phyloP scores from a whole-genome alignment of 2,113 vertebrate species.

The Lamprotornis superbus region DNA sequence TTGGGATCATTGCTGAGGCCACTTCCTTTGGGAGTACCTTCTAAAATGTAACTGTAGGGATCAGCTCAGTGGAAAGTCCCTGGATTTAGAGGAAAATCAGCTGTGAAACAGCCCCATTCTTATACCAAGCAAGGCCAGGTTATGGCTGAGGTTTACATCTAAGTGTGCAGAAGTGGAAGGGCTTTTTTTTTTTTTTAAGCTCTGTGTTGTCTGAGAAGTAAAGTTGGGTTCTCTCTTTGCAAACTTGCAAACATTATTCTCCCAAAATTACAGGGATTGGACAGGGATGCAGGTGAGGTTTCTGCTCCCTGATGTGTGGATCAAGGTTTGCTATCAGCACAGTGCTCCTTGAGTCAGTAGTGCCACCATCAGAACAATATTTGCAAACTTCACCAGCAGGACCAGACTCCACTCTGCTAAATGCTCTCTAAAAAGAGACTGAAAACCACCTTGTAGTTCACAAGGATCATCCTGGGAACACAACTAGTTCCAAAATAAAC shows the following conservation, averaged over 20 bases:
- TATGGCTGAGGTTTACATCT: background rate
- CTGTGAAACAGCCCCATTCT: background rate
- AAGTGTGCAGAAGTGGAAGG: background rate
- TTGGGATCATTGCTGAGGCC: background rate
- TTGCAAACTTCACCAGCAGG: background rate
- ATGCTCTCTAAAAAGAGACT: background rate
- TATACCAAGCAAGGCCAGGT: background rate
- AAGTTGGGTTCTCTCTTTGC: background rate
- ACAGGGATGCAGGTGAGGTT: background rate
- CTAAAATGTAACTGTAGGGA: background rate
- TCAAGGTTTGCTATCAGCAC: background rate
- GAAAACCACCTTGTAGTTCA: background rate
- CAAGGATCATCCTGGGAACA: background rate
- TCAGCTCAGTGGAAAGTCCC: background rate
- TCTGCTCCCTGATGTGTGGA: background rate
- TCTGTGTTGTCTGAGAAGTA: background rate
- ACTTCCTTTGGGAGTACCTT: fast-evolving
- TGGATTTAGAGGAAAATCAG: background rate
- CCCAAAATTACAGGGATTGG: background rate
- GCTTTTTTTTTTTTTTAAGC: background rate
- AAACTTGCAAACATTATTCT: background rate
- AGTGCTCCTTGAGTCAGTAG: background rate
- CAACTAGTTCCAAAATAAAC: background rate
- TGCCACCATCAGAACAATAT: background rate
- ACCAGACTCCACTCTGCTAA: background rate